Conservation (phyloP, 2,113 vertebrate genomes). For the Siniperca knerii region DNA sequence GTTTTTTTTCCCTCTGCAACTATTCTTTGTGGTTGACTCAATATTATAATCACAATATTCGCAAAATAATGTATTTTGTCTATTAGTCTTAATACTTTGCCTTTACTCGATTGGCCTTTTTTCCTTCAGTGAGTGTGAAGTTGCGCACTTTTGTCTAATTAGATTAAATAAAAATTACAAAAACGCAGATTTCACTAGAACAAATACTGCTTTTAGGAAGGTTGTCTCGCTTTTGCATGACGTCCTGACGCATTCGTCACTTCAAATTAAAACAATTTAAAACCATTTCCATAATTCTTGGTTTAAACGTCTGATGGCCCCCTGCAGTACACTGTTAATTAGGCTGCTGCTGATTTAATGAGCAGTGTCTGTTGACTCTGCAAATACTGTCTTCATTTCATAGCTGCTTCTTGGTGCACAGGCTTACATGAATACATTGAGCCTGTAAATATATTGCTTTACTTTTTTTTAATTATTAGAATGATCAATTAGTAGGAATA, state of each 20-base stretch:
- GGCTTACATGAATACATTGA: not conserved
- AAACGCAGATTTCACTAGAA: not conserved
- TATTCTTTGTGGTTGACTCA: not conserved
- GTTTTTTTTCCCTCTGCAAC: not conserved
- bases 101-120: not conserved
- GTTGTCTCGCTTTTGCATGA: not conserved
- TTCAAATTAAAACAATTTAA: conserved; percentile 4
- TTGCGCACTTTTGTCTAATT: not conserved
- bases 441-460: not conserved
- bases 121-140: not conserved
- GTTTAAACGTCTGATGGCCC: not conserved
- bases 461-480: not conserved
- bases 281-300: not conserved
- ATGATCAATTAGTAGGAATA: not conserved
- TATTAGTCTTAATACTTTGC: not conserved
- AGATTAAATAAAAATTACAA: not conserved
- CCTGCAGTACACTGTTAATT: not conserved
- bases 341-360: conserved; percentile 36
- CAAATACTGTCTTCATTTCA: conserved; percentile 28
- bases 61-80: not conserved
- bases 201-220: not conserved
- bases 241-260: not conserved
- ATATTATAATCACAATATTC: not conserved
- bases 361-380: conserved; percentile 21
- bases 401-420: conserved; percentile 19